phyloP scores from a whole-genome alignment of 2,888 invertebrate genomes.

The Euclidia mi region DNA sequence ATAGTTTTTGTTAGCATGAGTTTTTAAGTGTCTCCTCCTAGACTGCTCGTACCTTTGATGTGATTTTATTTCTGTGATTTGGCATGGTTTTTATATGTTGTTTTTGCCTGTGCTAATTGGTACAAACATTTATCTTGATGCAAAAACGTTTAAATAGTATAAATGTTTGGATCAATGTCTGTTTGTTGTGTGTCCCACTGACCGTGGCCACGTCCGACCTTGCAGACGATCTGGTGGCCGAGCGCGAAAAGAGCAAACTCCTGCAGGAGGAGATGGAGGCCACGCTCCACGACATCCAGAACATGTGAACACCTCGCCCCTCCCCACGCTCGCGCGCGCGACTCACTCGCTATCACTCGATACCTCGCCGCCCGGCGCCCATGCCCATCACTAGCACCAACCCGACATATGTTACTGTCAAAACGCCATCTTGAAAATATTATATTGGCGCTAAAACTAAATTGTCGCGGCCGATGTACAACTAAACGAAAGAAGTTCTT shows the following conservation, averaged over 20 bases:
- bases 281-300: slow-evolving; percentile 99
- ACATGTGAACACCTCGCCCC: slow-evolving; percentile 94
- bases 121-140: slow-evolving; percentile 53
- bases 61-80: slow-evolving; percentile 70
- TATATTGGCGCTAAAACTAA: slow-evolving; percentile 39
- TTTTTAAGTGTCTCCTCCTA: slow-evolving; percentile 79
- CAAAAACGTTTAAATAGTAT: not conserved
- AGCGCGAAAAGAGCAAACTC: slow-evolving; percentile 98
- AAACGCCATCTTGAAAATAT: slow-evolving; percentile 50
- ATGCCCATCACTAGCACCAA: slow-evolving; percentile 46
- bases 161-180: slow-evolving; percentile 64
- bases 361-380: too few species aligned
- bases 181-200: slow-evolving; percentile 81
- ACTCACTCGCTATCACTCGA: slow-evolving; percentile 44
- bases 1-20: slow-evolving; percentile 78
- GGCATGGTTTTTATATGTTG: slow-evolving; percentile 84
- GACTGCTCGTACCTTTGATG: slow-evolving; percentile 79
- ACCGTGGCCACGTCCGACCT: slow-evolving; percentile 86
- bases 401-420: slow-evolving; percentile 44
- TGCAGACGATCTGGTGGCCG: slow-evolving; percentile 98
- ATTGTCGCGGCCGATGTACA: slow-evolving; percentile 32
- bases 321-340: slow-evolving; percentile 62
- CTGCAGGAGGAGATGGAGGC: slow-evolving; percentile 99
- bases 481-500: slow-evolving; percentile 46
- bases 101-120: slow-evolving; percentile 75